These are phyloP conservation scores for Andrena bucephala DNA, from an alignment of 2,888 invertebrate genomes.

Conservation along the genomic window DNA sequence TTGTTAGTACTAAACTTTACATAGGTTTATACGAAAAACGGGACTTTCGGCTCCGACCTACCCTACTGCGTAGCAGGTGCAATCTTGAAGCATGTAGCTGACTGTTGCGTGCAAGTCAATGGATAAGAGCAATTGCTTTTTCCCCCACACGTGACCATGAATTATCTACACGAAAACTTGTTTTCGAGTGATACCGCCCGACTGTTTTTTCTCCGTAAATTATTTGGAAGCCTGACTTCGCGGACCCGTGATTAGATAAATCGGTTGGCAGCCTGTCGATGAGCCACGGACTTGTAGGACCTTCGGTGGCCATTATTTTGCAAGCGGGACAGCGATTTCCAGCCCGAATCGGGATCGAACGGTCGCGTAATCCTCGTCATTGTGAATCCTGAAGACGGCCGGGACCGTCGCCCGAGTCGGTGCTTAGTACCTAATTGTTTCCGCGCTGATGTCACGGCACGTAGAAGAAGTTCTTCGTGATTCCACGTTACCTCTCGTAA, in stretches of 20 bases:
- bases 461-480: slow-evolving; percentile 34
- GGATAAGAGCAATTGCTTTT: too few species aligned
- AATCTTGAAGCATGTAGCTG: too few species aligned
- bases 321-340: slow-evolving; percentile 33
- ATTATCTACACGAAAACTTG: neutral
- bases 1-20: too few species aligned
- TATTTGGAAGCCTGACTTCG: neutral
- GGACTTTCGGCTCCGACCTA: too few species aligned
- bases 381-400: slow-evolving; percentile 38
- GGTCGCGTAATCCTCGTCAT: slow-evolving; percentile 49
- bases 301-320: slow-evolving; percentile 15
- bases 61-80: too few species aligned
- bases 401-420: neutral
- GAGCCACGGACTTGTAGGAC: neutral
- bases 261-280: neutral
- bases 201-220: neutral
- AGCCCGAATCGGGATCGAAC: slow-evolving; percentile 31
- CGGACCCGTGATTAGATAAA: neutral
- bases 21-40: too few species aligned
- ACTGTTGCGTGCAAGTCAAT: too few species aligned
- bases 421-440: slow-evolving; percentile 50
- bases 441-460: slow-evolving; percentile 51
- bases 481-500: slow-evolving; percentile 44
- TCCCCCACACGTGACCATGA: neutral
- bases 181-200: neutral